These are phyloP conservation scores for Drosophila suboccidentalis DNA, from an alignment of 2,888 invertebrate species.

Conservation along the genomic window DNA sequence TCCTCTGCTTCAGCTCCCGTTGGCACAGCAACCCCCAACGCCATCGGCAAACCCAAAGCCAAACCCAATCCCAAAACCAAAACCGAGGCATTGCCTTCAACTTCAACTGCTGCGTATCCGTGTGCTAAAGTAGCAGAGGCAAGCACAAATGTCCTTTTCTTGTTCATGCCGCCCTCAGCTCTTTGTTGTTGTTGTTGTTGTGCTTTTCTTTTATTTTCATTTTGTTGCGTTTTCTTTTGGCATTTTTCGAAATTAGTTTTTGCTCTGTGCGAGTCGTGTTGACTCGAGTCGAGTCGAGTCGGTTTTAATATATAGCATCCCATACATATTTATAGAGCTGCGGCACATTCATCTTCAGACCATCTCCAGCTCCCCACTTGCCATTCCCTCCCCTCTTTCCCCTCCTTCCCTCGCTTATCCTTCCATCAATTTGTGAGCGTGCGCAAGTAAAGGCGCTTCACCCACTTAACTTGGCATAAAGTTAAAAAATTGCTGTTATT, in stretches of 20 bases:
- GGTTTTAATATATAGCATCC: slow-evolving; percentile 83
- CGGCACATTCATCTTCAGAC: slow-evolving; percentile 81
- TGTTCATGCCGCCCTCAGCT: slow-evolving; percentile 45
- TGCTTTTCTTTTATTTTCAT: slow-evolving; percentile 69
- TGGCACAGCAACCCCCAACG: slow-evolving; percentile 30
- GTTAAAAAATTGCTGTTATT: slow-evolving; percentile 67
- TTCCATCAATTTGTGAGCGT: slow-evolving; percentile 26
- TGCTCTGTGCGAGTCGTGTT: slow-evolving; percentile 70
- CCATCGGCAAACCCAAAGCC: slow-evolving; percentile 10
- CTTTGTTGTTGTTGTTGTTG: slow-evolving; percentile 21
- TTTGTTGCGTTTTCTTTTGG: slow-evolving; percentile 79
- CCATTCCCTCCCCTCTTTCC: not conserved
- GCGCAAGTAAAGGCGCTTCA: slow-evolving; percentile 55
- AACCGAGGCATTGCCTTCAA: slow-evolving; percentile 17
- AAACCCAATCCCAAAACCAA: slow-evolving; percentile 16
- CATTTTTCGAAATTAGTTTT: slow-evolving; percentile 84
- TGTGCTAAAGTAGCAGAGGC: slow-evolving; percentile 50
- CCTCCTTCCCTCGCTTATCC: not conserved
- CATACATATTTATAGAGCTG: slow-evolving; percentile 83
- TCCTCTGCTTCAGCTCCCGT: slow-evolving; percentile 14
- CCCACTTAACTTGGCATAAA: slow-evolving; percentile 79
- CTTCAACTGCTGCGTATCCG: slow-evolving; percentile 19
- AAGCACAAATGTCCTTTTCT: slow-evolving; percentile 79
- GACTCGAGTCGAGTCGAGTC: slow-evolving; percentile 66
- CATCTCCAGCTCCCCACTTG: slow-evolving; percentile 27